Conservation (phyloP, 1,140 invertebrate species). For the Carposina sasakii region DNA sequence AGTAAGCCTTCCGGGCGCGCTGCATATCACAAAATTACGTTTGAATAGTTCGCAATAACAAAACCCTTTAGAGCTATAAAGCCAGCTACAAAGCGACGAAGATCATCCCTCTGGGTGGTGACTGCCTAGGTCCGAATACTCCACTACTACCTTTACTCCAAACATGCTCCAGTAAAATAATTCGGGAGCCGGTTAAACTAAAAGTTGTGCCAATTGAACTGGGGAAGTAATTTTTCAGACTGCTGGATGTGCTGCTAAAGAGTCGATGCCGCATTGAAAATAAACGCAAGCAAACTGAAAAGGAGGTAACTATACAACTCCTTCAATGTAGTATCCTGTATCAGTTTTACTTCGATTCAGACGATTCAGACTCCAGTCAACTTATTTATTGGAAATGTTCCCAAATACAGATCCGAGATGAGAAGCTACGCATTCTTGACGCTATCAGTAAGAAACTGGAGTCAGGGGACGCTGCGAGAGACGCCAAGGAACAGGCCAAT, state of each 20-base stretch:
- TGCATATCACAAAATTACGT: too few species aligned
- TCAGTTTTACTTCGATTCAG: neutral
- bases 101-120: too few species aligned
- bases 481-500: constrained; percentile 39
- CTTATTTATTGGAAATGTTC: neutral
- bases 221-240: too few species aligned
- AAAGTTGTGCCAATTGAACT: too few species aligned
- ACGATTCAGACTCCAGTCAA: neutral
- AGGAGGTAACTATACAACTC: constrained; percentile 25
- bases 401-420: constrained; percentile 43
- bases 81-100: too few species aligned
- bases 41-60: too few species aligned
- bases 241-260: constrained; percentile 34
- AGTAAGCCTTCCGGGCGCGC: too few species aligned
- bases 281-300: constrained; percentile 35
- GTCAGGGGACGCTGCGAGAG: constrained; percentile 40
- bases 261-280: constrained; percentile 28
- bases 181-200: too few species aligned
- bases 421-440: constrained; percentile 45
- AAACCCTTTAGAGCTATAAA: too few species aligned
- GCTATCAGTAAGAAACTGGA: constrained; percentile 46
- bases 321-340: neutral
- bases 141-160: too few species aligned
- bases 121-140: too few species aligned
- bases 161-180: too few species aligned